Base-by-base conservation (phyloP, 2,888 invertebrate genomes). In the Axea sp. region DNA sequence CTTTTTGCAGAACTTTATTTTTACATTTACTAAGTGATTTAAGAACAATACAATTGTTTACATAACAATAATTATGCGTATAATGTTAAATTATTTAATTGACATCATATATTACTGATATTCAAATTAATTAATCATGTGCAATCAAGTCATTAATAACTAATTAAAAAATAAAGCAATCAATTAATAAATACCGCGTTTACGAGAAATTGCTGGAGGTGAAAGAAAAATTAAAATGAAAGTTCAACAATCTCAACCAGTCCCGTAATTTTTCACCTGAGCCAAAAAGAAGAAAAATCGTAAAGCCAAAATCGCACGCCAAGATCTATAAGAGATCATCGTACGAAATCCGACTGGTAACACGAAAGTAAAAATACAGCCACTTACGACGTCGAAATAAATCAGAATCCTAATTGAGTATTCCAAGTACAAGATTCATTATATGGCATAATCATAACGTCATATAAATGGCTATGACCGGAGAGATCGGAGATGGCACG, bases 401-500 rank as follows among this genome's bases (percentile, higher is more conserved):
- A 72, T 64, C 60, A 55, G 37, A 33, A 39, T 59, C 51, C 60
- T 71, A 75, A 53, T 47, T 26, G 49, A 68, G 55, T 64, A 59
- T 73, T 65, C 73, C 33, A 47, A 64, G 55, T 53, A 43, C 37
- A 43, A 37, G 57, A 67, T 71, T 64, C 49, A 49, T 62, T 55
- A 64, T 60, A 31, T 73, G 59, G 74, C 68, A 68, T 74, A 67
- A 69, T 69, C 64, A 65, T 64, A 69, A 74, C 69, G 69, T 69
- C 69, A 67, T 49, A 65, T 37, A 45, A 57, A 62, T 71, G 65
- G 65, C 55, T 68, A 55, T 69, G 65, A 71, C 60, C 69, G 65
- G 69, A 73, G 67, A 62, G 73, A 73, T 68, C 73, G 43, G 73
- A 68, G 73, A 69, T 73, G 64, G 73, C 73, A 73, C 69, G 73